Evolutionary conservation across 2,113 vertebrate genomes (phyloP), one percentile per base, ranked within the genome.

Genomic region (Salvelinus alpinus): DNA sequence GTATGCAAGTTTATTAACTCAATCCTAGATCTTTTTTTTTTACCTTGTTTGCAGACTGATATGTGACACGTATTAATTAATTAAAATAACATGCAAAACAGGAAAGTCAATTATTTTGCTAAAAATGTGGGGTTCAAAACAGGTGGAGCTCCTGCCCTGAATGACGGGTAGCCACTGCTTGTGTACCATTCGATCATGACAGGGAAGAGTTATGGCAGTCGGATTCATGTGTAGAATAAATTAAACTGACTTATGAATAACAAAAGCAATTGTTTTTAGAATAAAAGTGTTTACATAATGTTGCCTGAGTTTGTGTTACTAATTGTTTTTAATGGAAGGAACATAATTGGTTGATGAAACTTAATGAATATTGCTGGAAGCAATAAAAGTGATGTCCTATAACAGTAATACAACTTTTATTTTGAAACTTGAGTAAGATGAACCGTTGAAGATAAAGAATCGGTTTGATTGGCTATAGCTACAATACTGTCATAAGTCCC

Each of bases 381-480:
- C 11, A 80, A 1, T 22, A 69, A 18, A 51, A 54, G 12, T 54
- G 12, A 16, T 51, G 3, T 18, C 51, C 22, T 24, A 16, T 38
- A 3, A 6, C 60, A 65, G 6, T 34, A 4, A 20, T 60, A 14
- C 2, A 68, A 44, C 71, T 73, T 85, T 87, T 89, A 86, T 85
- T 89, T 80, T 86, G 84, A 82, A 88, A 82, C 44, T 51, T 65
- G 22, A 18, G 24, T 65, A 29, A 66, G 3, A 34, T 60, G 14
- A 18, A 62, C 51, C 51, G 51, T 6, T 0, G 4, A 20, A 9
- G 3, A 31, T 38, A 29, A 38, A n/a, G 2, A 62, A 62, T 5
- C 47, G 0, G 64, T 73, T 7, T 76, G 6, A 82, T 83, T 86
- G 86, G 84, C 51, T 68, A 9, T n/a, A 0, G 4, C 1, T 18